Percentiles rank a stretch among this genome's conserved stretches.
Evolutionary conservation across 2,113 vertebrate species (phyloP).

Genomic region (Apus apus): DNA sequence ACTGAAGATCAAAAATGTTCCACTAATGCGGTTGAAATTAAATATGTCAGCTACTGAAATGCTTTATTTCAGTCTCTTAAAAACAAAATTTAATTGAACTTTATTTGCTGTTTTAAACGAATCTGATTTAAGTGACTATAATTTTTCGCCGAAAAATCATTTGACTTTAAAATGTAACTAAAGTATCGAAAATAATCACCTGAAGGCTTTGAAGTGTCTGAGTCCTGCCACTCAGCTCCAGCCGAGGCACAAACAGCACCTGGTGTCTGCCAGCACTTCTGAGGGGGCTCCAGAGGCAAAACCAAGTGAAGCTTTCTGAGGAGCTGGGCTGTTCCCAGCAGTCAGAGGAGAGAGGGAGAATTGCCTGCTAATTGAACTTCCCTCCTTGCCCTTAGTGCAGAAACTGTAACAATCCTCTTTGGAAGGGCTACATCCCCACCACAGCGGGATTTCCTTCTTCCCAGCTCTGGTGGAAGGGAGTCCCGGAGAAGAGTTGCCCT

Average conservation of each 20-base stretch:
- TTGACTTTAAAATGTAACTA: not conserved
- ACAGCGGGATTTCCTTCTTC: not conserved
- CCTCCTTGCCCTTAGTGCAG: not conserved
- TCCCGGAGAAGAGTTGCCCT: not conserved
- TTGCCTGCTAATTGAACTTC: not conserved
- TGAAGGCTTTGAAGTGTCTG: not conserved
- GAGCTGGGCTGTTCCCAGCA: not conserved
- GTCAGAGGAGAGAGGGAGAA: not conserved
- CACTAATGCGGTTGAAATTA: not conserved
- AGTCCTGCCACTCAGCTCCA: not conserved
- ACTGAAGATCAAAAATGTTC: not conserved
- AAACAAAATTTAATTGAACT: slow-evolving; percentile 28
- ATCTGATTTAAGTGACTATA: not conserved
- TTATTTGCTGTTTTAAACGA: not conserved
- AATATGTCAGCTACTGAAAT: not conserved
- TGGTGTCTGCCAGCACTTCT: fast-evolving
- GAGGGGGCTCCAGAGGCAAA: not conserved
- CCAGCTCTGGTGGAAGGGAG: not conserved
- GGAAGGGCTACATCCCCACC: not conserved
- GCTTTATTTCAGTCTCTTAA: slow-evolving; percentile 10
- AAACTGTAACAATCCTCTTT: not conserved
- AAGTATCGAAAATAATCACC: not conserved
- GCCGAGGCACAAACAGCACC: not conserved
- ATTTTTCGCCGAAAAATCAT: not conserved
- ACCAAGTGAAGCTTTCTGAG: not conserved